These are phyloP conservation scores for Meriones psammophilus DNA, from an alignment of 2,797 vertebrate genomes.

Conservation along the genomic window DNA sequence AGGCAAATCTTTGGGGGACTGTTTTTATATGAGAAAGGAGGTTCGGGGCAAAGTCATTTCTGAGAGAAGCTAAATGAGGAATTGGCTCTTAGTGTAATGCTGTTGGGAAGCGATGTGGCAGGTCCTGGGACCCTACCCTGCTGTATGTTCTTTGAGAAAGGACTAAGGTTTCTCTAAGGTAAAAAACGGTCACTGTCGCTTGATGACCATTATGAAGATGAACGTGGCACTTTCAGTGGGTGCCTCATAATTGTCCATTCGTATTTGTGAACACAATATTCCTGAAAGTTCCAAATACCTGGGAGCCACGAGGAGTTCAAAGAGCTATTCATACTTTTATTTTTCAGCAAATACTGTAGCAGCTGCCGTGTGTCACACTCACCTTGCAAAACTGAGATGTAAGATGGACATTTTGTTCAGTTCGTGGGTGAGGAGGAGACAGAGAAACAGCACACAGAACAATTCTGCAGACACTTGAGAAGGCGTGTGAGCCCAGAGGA, in stretches of 20 bases:
- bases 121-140: background rate
- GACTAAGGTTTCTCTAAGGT: background rate
- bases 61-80: background rate
- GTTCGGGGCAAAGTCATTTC: background rate
- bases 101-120: background rate
- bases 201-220: background rate
- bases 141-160: background rate
- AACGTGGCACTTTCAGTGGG: background rate
- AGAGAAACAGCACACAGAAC: background rate
- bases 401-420: background rate
- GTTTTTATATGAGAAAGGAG: background rate
- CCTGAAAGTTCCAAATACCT: background rate
- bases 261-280: background rate
- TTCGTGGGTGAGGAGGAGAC: background rate
- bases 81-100: background rate
- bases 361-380: background rate
- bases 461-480: background rate
- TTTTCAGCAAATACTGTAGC: background rate
- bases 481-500: background rate
- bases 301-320: slow-evolving; percentile 18
- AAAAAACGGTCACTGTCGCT: background rate
- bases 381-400: background rate
- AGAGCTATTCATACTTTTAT: background rate
- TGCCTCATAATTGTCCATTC: background rate
- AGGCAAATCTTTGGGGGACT: background rate